Percentiles rank a stretch among this genome's conserved stretches.
Conservation (phyloP, 1,140 invertebrate species). For the Nephila pilipes region DNA sequence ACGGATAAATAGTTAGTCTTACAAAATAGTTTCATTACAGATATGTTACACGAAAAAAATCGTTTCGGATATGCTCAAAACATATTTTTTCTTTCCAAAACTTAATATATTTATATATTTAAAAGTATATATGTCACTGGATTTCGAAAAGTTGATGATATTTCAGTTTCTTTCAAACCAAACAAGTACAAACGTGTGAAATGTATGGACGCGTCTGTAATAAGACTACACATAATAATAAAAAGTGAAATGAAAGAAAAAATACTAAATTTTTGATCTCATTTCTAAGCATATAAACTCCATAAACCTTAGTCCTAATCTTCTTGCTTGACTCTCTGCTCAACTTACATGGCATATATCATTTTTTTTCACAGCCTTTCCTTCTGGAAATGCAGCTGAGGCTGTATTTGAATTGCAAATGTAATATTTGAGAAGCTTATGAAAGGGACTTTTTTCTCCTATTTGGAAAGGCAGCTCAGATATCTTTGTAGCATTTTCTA, state of each 20-base stretch:
- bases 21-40: no score
- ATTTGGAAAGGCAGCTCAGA: constrained; percentile 26
- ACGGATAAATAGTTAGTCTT: no score
- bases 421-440: constrained; percentile 71
- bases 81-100: no score
- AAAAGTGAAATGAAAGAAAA: constrained; percentile 45
- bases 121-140: neutral
- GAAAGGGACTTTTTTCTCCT: constrained; percentile 38
- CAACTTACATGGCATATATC: constrained; percentile 64
- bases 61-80: no score
- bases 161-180: constrained; percentile 1
- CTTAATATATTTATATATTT: no score
- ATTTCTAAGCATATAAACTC: constrained; percentile 67
- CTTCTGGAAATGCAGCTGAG: constrained; percentile 55
- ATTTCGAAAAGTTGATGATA: constrained; percentile 24
- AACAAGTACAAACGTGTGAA: neutral
- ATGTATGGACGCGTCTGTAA: constrained; percentile 7
- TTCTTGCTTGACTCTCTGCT: constrained; percentile 44
- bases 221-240: constrained; percentile 24
- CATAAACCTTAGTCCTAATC: constrained; percentile 62
- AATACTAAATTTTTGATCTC: constrained; percentile 50
- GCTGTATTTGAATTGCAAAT: constrained; percentile 73
- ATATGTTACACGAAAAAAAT: no score
- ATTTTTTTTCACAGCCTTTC: constrained; percentile 31
- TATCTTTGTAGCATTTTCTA: constrained; percentile 36